These are phyloP conservation scores for Saccostrea echinata DNA, from an alignment of 1,140 invertebrate genomes.

Conservation along the genomic window DNA sequence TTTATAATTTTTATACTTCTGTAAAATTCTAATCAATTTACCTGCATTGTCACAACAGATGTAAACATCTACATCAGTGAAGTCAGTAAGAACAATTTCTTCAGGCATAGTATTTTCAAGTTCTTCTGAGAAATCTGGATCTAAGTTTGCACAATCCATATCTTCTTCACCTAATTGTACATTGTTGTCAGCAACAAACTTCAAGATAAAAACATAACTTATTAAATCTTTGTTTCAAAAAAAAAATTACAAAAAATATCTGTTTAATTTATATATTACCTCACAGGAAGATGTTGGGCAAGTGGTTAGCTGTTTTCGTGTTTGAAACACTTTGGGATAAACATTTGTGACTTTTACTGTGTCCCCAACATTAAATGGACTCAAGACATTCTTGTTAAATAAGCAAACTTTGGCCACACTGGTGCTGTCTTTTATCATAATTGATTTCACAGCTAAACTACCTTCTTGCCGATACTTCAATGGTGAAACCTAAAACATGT, in stretches of 20 bases:
- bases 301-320: neutral
- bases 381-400: neutral
- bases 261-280: conserved; percentile 11
- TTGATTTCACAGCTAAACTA: conserved; percentile 12
- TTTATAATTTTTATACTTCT: neutral
- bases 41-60: conserved; percentile 5
- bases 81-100: neutral
- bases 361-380: conserved; percentile 4
- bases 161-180: neutral
- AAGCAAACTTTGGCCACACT: conserved; percentile 15
- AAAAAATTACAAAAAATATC: conserved; percentile 1
- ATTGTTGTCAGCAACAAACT: conserved; percentile 12
- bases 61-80: neutral
- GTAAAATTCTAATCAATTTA: conserved; percentile 15
- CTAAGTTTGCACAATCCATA: neutral
- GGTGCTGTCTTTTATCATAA: conserved; percentile 1
- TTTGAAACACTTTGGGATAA: conserved; percentile 7
- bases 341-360: neutral
- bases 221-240: neutral
- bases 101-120: neutral
- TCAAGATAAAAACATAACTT: neutral
- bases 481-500: neutral
- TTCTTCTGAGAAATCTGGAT: neutral
- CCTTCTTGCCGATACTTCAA: neutral
- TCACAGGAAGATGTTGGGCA: neutral